Conservation (phyloP, 2,113 vertebrate genomes). For the Tenebrosternarchus preto region DNA sequence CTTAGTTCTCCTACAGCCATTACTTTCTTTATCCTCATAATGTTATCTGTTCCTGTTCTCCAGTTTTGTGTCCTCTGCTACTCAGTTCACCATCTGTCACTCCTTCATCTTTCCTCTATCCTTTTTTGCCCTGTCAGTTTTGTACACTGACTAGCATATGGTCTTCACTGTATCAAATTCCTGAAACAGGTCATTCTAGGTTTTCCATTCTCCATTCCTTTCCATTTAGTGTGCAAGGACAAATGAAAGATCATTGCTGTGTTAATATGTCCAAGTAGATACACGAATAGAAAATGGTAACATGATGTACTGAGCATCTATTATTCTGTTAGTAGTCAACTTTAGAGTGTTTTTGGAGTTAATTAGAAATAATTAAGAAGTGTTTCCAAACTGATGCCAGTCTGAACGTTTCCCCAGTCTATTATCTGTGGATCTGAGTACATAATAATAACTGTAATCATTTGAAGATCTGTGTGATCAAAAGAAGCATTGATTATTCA, state of each 20-base stretch:
- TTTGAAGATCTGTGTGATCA: neutral
- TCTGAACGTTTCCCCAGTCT: neutral
- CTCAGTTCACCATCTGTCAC: slow-evolving; percentile 29
- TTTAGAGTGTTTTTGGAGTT: neutral
- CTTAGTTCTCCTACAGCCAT: neutral
- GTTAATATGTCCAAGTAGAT: slow-evolving; percentile 2
- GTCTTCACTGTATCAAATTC: slow-evolving; percentile 23
- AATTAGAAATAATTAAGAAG: neutral
- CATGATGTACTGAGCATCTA: neutral
- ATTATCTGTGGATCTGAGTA: neutral
- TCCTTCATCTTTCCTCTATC: neutral
- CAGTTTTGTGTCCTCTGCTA: slow-evolving; percentile 1
- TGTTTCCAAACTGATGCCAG: neutral
- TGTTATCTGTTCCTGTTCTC: neutral
- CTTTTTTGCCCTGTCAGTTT: slow-evolving; percentile 34
- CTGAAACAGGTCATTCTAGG: neutral
- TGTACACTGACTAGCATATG: neutral
- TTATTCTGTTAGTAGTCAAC: slow-evolving; percentile 3
- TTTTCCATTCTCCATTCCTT: slow-evolving; percentile 16
- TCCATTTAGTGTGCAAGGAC: too few relatives aligned
- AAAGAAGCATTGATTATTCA: neutral
- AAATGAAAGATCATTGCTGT: too few relatives aligned
- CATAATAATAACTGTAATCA: neutral
- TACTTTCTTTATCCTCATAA: neutral
- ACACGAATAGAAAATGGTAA: neutral